A percentile compares a stretch with the other conserved stretches of the same genome.
phyloP scores from a whole-genome alignment of 2,797 vertebrate species.

The Adrianichthys oophorus region DNA sequence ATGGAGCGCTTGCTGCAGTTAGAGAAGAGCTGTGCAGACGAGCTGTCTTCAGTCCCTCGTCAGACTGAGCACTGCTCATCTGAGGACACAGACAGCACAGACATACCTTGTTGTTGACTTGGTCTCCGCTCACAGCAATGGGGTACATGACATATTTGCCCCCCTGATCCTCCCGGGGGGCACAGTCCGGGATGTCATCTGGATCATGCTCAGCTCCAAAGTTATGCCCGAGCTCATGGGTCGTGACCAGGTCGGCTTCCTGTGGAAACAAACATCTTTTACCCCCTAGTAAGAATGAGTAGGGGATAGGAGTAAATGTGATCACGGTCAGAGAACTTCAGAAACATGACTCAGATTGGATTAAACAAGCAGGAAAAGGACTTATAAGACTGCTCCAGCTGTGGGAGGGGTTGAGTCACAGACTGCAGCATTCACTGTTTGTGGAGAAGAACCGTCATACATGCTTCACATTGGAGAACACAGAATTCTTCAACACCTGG shows the following conservation, averaged over 20 bases:
- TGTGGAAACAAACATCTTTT: conserved; percentile 36
- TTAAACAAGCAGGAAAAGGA: too few relatives aligned
- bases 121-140: conserved; percentile 96
- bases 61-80: background rate
- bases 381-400: too few relatives aligned
- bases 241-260: conserved; percentile 96
- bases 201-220: conserved; percentile 96
- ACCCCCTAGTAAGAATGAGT: background rate
- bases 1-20: conserved; percentile 93
- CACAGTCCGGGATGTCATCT: conserved; percentile 86
- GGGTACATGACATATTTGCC: conserved; percentile 98
- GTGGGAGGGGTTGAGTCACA: too few relatives aligned
- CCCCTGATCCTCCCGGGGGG: conserved; percentile 90
- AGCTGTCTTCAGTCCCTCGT: background rate
- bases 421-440: too few relatives aligned
- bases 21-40: conserved; percentile 86
- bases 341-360: background rate
- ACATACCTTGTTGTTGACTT: conserved; percentile 94
- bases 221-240: conserved; percentile 95
- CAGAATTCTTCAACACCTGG: too few relatives aligned
- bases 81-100: too few relatives aligned
- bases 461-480: too few relatives aligned
- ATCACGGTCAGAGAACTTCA: too few relatives aligned
- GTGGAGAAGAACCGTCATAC: too few relatives aligned
- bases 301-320: background rate